Conservation (phyloP, 2,797 vertebrate species). For the Siniperca scherzeri region DNA sequence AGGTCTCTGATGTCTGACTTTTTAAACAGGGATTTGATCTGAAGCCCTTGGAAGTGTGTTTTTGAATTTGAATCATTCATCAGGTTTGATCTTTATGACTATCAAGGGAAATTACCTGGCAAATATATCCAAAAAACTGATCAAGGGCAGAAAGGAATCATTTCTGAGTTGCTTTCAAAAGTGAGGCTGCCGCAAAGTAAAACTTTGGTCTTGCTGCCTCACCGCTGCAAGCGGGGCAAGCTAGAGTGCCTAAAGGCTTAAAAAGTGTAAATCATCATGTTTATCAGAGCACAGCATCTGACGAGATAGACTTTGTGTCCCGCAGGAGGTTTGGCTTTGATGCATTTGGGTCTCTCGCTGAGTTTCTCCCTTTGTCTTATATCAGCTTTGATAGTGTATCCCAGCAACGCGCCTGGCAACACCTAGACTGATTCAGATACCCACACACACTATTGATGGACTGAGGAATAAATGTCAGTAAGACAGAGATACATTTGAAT, state of each 20-base stretch:
- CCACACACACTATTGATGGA: conserved; percentile 35
- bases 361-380: conserved; percentile 50
- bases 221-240: not conserved
- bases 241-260: conserved; percentile 36
- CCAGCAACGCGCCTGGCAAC: conserved; percentile 50
- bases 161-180: conserved; percentile 48
- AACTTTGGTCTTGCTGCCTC: conserved; percentile 50
- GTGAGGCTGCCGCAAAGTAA: conserved; percentile 5
- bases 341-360: conserved; percentile 29
- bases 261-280: conserved; percentile 38
- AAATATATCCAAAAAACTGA: conserved; percentile 44
- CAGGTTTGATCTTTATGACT: conserved; percentile 57
- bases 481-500: conserved; percentile 25
- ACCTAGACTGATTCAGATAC: conserved; percentile 31
- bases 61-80: conserved; percentile 68
- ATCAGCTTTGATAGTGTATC: conserved; percentile 48
- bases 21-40: conserved; percentile 68
- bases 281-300: conserved; percentile 33
- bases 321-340: conserved; percentile 41
- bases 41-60: conserved; percentile 52
- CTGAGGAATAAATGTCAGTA: conserved; percentile 24
- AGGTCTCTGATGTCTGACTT: conserved; percentile 60
- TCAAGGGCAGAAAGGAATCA: conserved; percentile 51
- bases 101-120: conserved; percentile 60
- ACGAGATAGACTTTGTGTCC: conserved; percentile 21